Evolutionary conservation across 1,140 invertebrate species (phyloP).

Genomic region (Trichonephila inaurata): DNA sequence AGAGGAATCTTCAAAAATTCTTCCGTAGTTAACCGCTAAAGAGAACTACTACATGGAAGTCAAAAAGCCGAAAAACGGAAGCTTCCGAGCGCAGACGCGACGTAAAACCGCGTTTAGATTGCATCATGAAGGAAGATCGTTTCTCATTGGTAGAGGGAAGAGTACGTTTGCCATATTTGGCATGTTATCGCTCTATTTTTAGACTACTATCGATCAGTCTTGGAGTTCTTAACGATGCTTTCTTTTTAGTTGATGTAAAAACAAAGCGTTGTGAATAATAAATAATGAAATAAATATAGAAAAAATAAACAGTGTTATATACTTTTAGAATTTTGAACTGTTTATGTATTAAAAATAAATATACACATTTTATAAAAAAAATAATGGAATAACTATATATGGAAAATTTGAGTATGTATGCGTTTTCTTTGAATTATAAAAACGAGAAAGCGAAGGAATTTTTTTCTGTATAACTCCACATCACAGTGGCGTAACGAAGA

Average conservation of each 20-base stretch:
- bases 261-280: not conserved
- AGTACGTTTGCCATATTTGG: constrained; percentile 6
- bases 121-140: not conserved
- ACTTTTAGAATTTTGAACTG: no score
- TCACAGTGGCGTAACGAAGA: no score
- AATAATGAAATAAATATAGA: not conserved
- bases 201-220: not conserved
- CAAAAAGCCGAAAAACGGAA: not conserved
- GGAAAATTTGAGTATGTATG: no score
- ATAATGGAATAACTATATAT: no score
- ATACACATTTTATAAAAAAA: no score
- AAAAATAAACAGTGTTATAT: not conserved
- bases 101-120: not conserved
- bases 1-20: not conserved
- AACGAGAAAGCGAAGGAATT: no score
- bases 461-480: no score
- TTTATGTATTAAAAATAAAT: no score
- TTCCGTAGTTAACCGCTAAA: not conserved
- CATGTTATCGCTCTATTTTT: constrained; percentile 46
- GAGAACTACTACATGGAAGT: not conserved
- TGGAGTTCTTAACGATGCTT: not conserved
- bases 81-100: not conserved
- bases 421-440: no score
- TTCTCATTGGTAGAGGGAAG: not conserved
- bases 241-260: not conserved